Evolutionary conservation across 1,140 invertebrate genomes (phyloP), one percentile per base, ranked within the genome.

Genomic region (Leguminivora glycinivorella): DNA sequence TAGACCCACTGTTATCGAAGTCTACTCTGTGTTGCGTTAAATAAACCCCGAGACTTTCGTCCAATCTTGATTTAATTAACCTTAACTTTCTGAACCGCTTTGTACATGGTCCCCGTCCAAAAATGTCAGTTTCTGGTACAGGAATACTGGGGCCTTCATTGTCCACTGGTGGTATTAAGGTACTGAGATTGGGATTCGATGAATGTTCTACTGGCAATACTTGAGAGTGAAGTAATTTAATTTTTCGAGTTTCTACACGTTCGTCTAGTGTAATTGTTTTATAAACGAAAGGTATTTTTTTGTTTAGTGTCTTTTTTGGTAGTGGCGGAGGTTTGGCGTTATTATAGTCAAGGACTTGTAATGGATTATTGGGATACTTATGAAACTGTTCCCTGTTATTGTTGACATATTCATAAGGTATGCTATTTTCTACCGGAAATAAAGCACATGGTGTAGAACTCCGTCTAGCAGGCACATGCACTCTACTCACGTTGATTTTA

Each of bases 1-100:
- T 92, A 68, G 87, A 86, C 58, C 85, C 89, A 69, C 85, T 90
- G 58, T 81, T 89, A 73, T 92, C 88, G 75, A 93, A 86, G 75
- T 92, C 88, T 43, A 92, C 87, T 80, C 93, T 92, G 81, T 95
- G 94, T 70, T 95, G 94, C 2, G 94, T 94, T 70, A 96, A 81
- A 77, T 95, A 93, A n/a, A 96, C 94, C 0, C 95, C 95, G 31
- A 95, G 87, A 79, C 93, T 94, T 76, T 96, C 95, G 75, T 94
- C 94, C 25, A 94, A 88, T 69, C 93, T 93, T 9, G 92, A 93
- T 76, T 95, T 95, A 71, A 93, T 80, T 77, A 94, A 75, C 72
- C 93, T 89, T 22, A 94, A 90, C 79, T 93, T 93, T 72, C 93
- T 89, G 77, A 94, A 94, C 56, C 93, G 82, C 56, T 92, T 92